phyloP scores from a whole-genome alignment of 2,113 vertebrate genomes.

The Oryzias celebensis region DNA sequence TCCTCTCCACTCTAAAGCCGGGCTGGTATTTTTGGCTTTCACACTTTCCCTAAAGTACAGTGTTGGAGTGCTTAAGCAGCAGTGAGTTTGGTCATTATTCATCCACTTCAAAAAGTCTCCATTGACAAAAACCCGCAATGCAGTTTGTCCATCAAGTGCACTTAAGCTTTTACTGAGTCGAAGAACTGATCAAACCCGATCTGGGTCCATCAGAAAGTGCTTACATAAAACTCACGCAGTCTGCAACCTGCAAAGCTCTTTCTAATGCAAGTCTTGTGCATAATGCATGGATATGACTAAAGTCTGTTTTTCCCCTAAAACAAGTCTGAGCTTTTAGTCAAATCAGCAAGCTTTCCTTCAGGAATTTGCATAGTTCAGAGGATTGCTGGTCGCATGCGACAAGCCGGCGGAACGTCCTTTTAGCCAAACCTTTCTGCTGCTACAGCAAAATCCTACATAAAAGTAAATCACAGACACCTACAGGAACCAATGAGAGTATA shows the following conservation, averaged over 20 bases:
- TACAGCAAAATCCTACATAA: background rate
- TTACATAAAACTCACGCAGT: constrained; percentile 41
- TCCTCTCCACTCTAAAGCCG: constrained; percentile 4
- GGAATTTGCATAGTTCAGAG: constrained; percentile 49
- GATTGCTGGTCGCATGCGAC: constrained; percentile 40
- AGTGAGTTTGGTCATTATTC: constrained; percentile 28
- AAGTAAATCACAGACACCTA: too few relatives aligned
- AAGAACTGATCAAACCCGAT: constrained; percentile 33
- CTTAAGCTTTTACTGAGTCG: constrained; percentile 17
- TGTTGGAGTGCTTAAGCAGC: constrained; percentile 52
- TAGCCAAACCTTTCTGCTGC: constrained; percentile 5
- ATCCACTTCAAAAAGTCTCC: constrained; percentile 38
- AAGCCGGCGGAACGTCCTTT: constrained; percentile 6
- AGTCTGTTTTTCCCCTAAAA: constrained; percentile 26
- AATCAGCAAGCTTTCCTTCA: constrained; percentile 53
- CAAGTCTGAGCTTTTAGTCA: constrained; percentile 61
- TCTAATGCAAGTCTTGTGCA: constrained; percentile 63
- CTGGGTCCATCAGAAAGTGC: constrained; percentile 22
- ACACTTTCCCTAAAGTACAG: constrained; percentile 39
- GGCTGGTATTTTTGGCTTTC: constrained; percentile 38
- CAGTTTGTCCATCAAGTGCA: constrained; percentile 25
- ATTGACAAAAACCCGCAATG: constrained; percentile 11
- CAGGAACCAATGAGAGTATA: too few relatives aligned
- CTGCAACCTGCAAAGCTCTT: constrained; percentile 53
- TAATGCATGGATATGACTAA: constrained; percentile 61